Evolutionary conservation across 2,113 vertebrate species (phyloP).

Genomic region (Thamnophis sirtalis): DNA sequence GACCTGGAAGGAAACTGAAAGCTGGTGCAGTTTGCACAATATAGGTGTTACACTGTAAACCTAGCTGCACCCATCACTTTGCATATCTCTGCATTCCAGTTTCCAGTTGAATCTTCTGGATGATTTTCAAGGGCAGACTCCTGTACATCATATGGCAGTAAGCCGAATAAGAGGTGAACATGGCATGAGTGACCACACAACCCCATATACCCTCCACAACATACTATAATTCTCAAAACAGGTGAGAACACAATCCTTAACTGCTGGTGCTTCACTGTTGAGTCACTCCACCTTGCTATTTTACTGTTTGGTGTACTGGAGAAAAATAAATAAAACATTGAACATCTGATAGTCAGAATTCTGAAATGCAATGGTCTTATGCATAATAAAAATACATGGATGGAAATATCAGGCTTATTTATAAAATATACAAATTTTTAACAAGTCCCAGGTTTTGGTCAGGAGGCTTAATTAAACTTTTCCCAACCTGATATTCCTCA

Average conservation of each 20-base stretch:
- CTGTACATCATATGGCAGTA: neutral
- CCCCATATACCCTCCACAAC: neutral
- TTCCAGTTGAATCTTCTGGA: neutral
- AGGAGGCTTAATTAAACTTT: neutral
- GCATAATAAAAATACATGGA: neutral
- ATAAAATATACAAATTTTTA: neutral
- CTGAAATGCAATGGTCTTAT: neutral
- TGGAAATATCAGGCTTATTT: neutral
- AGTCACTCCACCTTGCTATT: neutral
- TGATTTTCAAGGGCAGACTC: neutral
- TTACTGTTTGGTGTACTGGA: neutral
- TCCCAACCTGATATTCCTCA: neutral
- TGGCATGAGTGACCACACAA: neutral
- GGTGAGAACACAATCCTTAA: neutral
- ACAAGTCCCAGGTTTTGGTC: neutral
- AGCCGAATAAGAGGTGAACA: neutral
- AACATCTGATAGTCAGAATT: neutral
- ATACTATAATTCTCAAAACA: neutral
- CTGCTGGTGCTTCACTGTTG: neutral
- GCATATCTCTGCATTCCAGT: neutral
- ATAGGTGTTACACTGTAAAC: neutral
- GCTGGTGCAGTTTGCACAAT: neutral
- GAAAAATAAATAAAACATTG: neutral
- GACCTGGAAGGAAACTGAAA: neutral
- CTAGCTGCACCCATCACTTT: neutral